These are phyloP conservation scores for Allobates femoralis DNA, from an alignment of 2,797 vertebrate species.

Conservation along the genomic window DNA sequence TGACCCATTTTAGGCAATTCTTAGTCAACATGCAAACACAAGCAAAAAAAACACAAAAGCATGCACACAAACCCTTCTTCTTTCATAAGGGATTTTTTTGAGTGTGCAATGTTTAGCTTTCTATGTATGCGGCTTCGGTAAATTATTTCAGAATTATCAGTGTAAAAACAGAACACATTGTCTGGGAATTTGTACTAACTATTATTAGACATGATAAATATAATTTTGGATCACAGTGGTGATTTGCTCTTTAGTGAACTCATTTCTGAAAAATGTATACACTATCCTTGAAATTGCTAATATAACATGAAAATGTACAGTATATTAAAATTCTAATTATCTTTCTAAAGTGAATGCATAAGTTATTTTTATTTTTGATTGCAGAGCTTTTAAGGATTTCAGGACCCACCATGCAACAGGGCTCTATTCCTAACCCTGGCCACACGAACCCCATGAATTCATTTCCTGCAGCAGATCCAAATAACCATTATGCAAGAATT, in stretches of 20 bases:
- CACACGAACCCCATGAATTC: conserved; percentile 76
- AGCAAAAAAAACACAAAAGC: neutral
- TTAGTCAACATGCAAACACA: neutral
- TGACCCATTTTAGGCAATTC: neutral
- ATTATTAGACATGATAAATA: neutral
- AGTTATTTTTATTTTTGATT: conserved; percentile 47
- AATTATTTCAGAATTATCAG: conserved; percentile 1
- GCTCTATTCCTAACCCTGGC: conserved; percentile 72
- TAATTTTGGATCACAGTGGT: neutral
- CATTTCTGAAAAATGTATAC: neutral
- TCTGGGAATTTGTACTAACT: neutral
- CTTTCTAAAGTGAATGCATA: neutral
- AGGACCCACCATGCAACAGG: conserved; percentile 72
- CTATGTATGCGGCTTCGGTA: neutral
- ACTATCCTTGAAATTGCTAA: neutral
- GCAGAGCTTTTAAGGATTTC: conserved; percentile 76
- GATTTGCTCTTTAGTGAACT: neutral
- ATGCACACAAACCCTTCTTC: no score
- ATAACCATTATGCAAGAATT: conserved; percentile 80
- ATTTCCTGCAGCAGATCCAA: conserved; percentile 79
- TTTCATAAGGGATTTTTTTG: neutral
- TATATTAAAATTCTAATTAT: conserved; percentile 25
- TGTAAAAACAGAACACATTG: neutral
- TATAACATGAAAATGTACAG: neutral
- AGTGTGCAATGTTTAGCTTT: conserved; percentile 22